Conservation (phyloP, 2,888 invertebrate genomes). For the Agrypnus murinus region DNA sequence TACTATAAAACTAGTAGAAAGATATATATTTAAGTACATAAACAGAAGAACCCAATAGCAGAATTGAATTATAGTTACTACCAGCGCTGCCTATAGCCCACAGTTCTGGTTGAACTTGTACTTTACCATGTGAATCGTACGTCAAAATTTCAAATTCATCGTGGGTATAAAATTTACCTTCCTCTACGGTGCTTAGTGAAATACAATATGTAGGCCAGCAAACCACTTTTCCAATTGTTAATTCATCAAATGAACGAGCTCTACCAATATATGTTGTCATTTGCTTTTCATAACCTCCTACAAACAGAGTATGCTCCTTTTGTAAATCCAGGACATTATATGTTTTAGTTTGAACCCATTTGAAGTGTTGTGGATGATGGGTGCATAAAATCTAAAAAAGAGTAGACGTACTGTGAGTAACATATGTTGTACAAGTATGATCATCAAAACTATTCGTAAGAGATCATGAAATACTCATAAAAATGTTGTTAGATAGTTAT, state of each 20-base stretch:
- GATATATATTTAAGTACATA: no score
- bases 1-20: no score
- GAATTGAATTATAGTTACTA: no score
- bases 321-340: slow-evolving; percentile 18
- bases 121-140: no score
- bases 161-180: slow-evolving; percentile 34
- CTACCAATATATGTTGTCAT: slow-evolving; percentile 38
- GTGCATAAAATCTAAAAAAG: slow-evolving; percentile 39
- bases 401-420: no score
- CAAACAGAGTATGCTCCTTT: slow-evolving; percentile 35
- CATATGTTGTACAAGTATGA: no score
- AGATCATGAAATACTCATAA: no score
- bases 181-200: slow-evolving; percentile 37
- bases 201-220: slow-evolving; percentile 27
- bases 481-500: no score
- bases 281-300: slow-evolving; percentile 41
- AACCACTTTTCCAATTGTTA: slow-evolving; percentile 44
- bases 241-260: slow-evolving; percentile 35
- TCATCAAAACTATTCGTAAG: no score
- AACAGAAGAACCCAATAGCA: no score
- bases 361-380: slow-evolving; percentile 34
- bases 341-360: slow-evolving; percentile 32
- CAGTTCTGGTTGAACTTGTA: no score
- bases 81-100: no score
- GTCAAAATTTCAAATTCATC: slow-evolving; percentile 41